Evolutionary conservation across 2,888 invertebrate genomes (phyloP), one percentile per base, ranked within the genome.

Genomic region (Ferrisia virgata): DNA sequence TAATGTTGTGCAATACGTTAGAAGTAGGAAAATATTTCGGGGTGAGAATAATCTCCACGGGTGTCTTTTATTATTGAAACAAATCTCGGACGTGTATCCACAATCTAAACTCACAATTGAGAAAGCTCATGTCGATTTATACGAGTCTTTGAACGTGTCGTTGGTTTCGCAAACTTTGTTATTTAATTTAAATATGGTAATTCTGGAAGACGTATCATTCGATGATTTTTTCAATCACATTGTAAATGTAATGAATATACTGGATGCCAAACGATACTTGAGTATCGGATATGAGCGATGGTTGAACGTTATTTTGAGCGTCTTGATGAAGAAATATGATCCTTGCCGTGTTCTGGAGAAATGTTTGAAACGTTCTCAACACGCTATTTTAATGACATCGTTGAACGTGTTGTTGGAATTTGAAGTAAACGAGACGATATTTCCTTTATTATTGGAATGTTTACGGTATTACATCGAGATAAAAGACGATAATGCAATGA

Each of bases 41-140:
- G n/a, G 72, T 36, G 82, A 82, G 18, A 82, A 82, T 43, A 72
- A 64, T 11, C 8, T 82, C 9, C 82, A 82, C 43, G 82, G 82
- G 15, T 72, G 28, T 25, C 31, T 82, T 39, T 72, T 43, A n/a
- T 5, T 82, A n/a, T 15, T 82, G 40, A 36, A 82, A 43, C 82
- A 72, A 22, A 39, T 40, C 8, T 72, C n/a, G 3, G 69, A 69
- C 1, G 3, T 72, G n/a, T 31, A 82, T 40, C 22, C 69, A 2
- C n/a, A 69, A 72, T 72, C 33, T n/a, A 31, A 31, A 33, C 3
- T 15, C 2, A 28, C 2, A 15, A 40, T 82, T 58, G 18, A 25
- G 28, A 25, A 43, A 82, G 76, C 4, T 72, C 33, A n/a, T 18
- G 72, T 72, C 13, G n/a, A 3, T 33, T n/a, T 72, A 33, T 5